These are phyloP conservation scores for Pseudolycoriella hygida DNA, from an alignment of 2,888 invertebrate genomes.

Conservation along the genomic window DNA sequence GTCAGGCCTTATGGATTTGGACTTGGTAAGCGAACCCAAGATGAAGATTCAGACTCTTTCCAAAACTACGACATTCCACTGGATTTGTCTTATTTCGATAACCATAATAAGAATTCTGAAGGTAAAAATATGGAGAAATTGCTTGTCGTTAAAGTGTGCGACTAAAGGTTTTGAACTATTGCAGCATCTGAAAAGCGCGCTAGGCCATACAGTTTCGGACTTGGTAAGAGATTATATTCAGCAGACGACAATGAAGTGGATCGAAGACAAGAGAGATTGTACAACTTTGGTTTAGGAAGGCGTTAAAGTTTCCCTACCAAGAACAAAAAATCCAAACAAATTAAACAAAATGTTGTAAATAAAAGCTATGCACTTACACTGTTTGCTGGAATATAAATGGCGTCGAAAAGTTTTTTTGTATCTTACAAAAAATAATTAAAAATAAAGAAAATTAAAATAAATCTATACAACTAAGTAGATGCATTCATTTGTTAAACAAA, in stretches of 20 bases:
- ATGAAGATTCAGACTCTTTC: slow-evolving; percentile 16
- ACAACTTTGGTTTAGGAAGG: slow-evolving; percentile 40
- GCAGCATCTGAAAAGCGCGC: slow-evolving; percentile 30
- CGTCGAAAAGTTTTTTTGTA: too few relatives aligned
- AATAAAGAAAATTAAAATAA: neutral
- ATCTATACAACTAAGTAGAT: neutral
- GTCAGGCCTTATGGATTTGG: slow-evolving; percentile 26
- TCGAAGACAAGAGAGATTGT: slow-evolving; percentile 17
- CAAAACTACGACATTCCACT: neutral
- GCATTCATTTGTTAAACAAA: neutral
- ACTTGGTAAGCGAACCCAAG: slow-evolving; percentile 20
- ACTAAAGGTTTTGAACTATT: neutral
- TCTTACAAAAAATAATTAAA: neutral
- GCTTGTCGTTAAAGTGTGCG: too few relatives aligned
- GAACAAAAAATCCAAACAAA: too few relatives aligned
- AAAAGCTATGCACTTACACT: too few relatives aligned
- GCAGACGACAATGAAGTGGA: slow-evolving; percentile 1
- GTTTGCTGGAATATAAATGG: neutral
- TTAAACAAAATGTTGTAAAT: too few relatives aligned
- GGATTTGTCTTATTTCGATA: neutral
- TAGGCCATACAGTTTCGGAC: slow-evolving; percentile 45
- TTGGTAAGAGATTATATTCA: slow-evolving; percentile 37
- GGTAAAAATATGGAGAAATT: neutral
- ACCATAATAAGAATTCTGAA: neutral
- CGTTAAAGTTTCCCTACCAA: slow-evolving; percentile 15